phyloP scores from a whole-genome alignment of 2,888 invertebrate genomes.

The Pegoplata infirma region DNA sequence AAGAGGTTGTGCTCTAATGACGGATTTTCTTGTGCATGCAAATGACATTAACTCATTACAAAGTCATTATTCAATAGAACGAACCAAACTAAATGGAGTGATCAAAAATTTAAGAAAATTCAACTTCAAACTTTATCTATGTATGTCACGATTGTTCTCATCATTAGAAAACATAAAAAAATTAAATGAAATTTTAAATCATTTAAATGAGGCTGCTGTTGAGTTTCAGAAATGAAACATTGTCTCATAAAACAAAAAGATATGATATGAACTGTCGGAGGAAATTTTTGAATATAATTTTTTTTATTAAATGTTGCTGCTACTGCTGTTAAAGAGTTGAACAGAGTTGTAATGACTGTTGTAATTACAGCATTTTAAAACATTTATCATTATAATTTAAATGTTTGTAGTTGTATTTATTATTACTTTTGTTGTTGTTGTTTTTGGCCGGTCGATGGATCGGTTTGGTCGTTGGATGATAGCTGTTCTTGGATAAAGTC shows the following conservation, averaged over 20 bases:
- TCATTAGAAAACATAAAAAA: slow-evolving; percentile 26
- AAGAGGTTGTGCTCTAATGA: slow-evolving; percentile 47
- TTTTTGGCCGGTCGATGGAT: slow-evolving; percentile 25
- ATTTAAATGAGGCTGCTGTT: slow-evolving; percentile 7
- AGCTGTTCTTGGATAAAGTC: slow-evolving; percentile 41
- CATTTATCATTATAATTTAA: slow-evolving; percentile 60
- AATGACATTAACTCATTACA: slow-evolving; percentile 54
- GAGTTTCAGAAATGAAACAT: slow-evolving; percentile 31
- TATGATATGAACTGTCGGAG: slow-evolving; percentile 16
- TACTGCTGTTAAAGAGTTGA: slow-evolving; percentile 40
- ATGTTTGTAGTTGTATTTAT: slow-evolving; percentile 44
- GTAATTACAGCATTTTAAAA: slow-evolving; percentile 57
- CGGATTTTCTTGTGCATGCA: slow-evolving; percentile 25
- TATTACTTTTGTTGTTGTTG: slow-evolving; percentile 2
- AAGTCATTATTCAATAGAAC: slow-evolving; percentile 52
- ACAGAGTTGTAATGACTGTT: slow-evolving; percentile 49
- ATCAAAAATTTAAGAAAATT: slow-evolving; percentile 3
- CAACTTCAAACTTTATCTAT: slow-evolving; percentile 31
- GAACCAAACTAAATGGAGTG: background rate
- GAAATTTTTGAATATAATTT: slow-evolving; percentile 12
- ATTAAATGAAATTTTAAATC: slow-evolving; percentile 8
- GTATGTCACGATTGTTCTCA: slow-evolving; percentile 52
- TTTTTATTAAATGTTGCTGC: background rate
- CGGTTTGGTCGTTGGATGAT: slow-evolving; percentile 32
- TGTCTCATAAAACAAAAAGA: slow-evolving; percentile 12